Conservation (phyloP, 2,797 vertebrate genomes). For the Cetoscarus ocellatus region DNA sequence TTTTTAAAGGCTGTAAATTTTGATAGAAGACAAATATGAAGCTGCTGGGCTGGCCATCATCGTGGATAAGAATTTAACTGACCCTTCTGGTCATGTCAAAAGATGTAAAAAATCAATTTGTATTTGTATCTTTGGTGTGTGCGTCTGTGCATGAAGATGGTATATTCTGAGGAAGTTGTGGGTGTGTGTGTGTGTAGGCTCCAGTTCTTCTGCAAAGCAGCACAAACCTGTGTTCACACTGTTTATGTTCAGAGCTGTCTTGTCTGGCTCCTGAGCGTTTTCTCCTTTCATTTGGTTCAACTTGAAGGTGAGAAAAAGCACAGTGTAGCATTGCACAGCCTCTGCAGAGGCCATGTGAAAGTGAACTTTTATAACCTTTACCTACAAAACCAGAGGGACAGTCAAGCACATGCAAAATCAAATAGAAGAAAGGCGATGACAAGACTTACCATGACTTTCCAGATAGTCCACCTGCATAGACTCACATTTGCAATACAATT, state of each 20-base stretch:
- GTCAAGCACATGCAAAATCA: not conserved
- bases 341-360: conserved; percentile 31
- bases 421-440: not conserved
- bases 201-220: conserved; percentile 41
- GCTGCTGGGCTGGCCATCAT: not conserved
- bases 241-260: conserved; percentile 64
- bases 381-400: not conserved
- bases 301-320: conserved; percentile 15
- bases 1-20: conserved; percentile 26
- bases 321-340: conserved; percentile 29
- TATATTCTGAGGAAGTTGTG: conserved; percentile 66
- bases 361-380: conserved; percentile 23
- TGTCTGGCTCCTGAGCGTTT: conserved; percentile 47
- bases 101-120: conserved; percentile 12
- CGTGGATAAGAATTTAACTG: conserved; percentile 25
- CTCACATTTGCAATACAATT: too few relatives aligned
- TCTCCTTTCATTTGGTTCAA: conserved; percentile 48
- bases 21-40: conserved; percentile 24
- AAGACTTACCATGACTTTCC: too few relatives aligned
- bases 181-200: conserved; percentile 62
- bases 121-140: conserved; percentile 15
- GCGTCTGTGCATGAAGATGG: conserved; percentile 42
- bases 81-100: conserved; percentile 22
- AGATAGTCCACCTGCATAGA: too few relatives aligned
- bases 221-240: conserved; percentile 40